Evolutionary conservation across 2,888 invertebrate genomes (phyloP).

Genomic region (Pterostichus niger): DNA sequence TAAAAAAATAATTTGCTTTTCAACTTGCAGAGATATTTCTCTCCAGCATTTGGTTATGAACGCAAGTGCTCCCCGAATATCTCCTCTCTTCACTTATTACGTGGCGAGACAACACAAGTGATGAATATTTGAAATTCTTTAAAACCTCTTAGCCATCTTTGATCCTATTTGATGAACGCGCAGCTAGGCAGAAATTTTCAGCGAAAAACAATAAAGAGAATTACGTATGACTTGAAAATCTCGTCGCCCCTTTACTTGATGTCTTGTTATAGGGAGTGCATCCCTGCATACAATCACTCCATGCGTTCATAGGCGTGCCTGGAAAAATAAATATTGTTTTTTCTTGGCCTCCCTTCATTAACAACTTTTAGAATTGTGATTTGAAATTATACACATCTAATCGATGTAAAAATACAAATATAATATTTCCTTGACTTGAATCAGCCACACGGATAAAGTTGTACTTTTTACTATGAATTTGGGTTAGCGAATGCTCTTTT

Average conservation of each 20-base stretch:
- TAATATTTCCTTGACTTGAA: too few species aligned
- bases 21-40: not conserved
- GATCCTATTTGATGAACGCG: slow-evolving; percentile 45
- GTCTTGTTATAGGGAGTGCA: slow-evolving; percentile 50
- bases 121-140: slow-evolving; percentile 55
- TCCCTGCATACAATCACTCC: slow-evolving; percentile 40
- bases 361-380: too few species aligned
- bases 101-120: not conserved
- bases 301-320: slow-evolving; percentile 1
- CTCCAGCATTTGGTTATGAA: not conserved
- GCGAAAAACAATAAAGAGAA: slow-evolving; percentile 60
- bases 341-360: too few species aligned
- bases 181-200: slow-evolving; percentile 48
- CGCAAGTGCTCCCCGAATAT: not conserved
- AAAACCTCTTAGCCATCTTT: slow-evolving; percentile 30
- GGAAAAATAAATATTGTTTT: not conserved
- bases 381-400: too few species aligned
- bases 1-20: not conserved
- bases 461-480: too few species aligned
- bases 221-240: slow-evolving; percentile 59
- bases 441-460: too few species aligned
- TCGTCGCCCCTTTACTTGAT: slow-evolving; percentile 47
- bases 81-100: not conserved
- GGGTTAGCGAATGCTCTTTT: too few species aligned
- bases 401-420: too few species aligned